These are phyloP conservation scores for Emydocephalus ijimae DNA, from an alignment of 2,113 vertebrate species.

Conservation along the genomic window DNA sequence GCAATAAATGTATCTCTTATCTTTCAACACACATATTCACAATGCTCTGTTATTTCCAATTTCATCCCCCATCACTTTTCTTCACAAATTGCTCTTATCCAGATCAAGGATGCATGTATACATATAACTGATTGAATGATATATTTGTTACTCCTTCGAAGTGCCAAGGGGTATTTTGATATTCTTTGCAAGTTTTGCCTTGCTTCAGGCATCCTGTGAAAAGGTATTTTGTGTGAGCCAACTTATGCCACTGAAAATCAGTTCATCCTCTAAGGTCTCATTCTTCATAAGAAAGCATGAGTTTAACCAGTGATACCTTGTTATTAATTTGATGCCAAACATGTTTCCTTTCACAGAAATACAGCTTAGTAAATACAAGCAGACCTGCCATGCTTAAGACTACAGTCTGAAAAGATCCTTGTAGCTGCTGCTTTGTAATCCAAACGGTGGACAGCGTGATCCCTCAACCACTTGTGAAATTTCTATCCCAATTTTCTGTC, in stretches of 20 bases:
- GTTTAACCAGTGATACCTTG: background rate
- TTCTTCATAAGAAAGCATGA: background rate
- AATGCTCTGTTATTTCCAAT: background rate
- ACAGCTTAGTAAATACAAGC: background rate
- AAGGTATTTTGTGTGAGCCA: background rate
- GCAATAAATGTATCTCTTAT: background rate
- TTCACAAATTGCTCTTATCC: background rate
- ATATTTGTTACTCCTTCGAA: background rate
- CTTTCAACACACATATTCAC: background rate
- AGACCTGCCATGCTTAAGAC: background rate
- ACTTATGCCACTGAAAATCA: background rate
- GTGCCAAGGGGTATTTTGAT: background rate
- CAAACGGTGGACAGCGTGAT: background rate
- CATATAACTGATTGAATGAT: background rate
- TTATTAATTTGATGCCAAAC: background rate
- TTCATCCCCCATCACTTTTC: background rate
- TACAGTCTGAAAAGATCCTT: background rate
- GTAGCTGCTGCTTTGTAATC: background rate
- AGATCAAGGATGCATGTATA: background rate
- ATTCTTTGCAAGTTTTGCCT: background rate
- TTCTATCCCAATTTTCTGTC: background rate
- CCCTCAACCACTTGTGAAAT: background rate
- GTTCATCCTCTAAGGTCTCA: background rate
- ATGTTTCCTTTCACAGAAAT: background rate
- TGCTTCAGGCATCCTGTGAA: background rate